phyloP scores from a whole-genome alignment of 2,797 vertebrate species.

The Potorous gilbertii region DNA sequence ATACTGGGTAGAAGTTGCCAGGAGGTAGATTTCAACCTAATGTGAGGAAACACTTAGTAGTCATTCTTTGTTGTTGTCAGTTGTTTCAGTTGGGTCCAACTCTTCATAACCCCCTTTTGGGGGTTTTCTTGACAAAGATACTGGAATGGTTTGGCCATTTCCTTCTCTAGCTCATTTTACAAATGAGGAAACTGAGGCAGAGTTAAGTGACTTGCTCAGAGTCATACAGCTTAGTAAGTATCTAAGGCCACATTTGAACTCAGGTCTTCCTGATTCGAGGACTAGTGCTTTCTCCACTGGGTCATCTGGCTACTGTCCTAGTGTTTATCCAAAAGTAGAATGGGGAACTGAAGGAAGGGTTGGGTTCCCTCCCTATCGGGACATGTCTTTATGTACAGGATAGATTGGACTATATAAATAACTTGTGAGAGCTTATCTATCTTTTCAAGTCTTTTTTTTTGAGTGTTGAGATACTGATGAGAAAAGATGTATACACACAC shows the following conservation, averaged over 20 bases:
- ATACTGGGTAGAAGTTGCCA: background rate
- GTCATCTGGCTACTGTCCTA: background rate
- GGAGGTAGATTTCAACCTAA: background rate
- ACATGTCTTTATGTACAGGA: background rate
- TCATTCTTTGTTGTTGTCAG: background rate
- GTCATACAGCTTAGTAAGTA: background rate
- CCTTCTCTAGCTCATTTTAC: background rate
- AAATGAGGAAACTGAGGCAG: background rate
- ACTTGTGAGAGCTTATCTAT: background rate
- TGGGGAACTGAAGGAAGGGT: background rate
- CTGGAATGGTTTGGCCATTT: background rate
- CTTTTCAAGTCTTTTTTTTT: slow-evolving; percentile 1
- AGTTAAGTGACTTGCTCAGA: background rate
- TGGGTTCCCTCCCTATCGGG: background rate
- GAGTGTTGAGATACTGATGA: background rate
- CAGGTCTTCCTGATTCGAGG: background rate
- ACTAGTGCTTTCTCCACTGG: background rate
- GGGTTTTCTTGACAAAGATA: background rate
- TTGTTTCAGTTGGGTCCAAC: background rate
- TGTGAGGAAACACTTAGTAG: background rate
- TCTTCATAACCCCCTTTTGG: background rate
- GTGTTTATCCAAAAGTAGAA: background rate
- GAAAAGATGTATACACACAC: background rate
- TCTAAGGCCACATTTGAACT: background rate
- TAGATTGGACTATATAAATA: background rate